Conservation (phyloP, 2,113 vertebrate genomes). For the Eclectus roratus region DNA sequence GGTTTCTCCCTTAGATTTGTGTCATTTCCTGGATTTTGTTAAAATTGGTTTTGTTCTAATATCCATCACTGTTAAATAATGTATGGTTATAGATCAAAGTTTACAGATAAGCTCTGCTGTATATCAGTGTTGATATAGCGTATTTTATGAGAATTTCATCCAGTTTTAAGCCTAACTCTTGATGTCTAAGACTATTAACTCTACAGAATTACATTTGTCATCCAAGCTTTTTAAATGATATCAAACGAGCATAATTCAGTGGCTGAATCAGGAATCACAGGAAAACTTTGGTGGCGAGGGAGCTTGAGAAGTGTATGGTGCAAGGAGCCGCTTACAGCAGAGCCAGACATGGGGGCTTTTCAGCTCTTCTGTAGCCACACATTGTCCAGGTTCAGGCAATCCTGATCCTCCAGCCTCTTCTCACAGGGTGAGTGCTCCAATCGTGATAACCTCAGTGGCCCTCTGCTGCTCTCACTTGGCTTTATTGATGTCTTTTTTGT, state of each 20-base stretch:
- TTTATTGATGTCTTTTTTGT: neutral
- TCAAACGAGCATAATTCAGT: neutral
- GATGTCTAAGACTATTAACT: neutral
- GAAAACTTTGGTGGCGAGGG: neutral
- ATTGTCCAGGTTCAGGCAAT: neutral
- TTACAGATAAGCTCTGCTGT: neutral
- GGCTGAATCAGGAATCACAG: neutral
- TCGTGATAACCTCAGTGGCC: neutral
- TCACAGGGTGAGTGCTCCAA: neutral
- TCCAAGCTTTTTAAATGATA: neutral
- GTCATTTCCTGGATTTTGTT: neutral
- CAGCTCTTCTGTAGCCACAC: fast-evolving
- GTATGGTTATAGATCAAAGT: neutral
- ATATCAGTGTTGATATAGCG: neutral
- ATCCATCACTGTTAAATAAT: neutral
- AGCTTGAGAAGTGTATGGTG: neutral
- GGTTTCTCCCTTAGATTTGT: fast-evolving
- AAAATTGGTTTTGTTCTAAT: neutral
- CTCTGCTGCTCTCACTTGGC: neutral
- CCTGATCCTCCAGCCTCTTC: neutral
- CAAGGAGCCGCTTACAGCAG: neutral
- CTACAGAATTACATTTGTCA: neutral
- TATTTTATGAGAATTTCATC: neutral
- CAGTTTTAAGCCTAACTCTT: neutral
- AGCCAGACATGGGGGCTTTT: neutral